phyloP scores from a whole-genome alignment of 2,888 invertebrate genomes.

The Lepidonotus clava region DNA sequence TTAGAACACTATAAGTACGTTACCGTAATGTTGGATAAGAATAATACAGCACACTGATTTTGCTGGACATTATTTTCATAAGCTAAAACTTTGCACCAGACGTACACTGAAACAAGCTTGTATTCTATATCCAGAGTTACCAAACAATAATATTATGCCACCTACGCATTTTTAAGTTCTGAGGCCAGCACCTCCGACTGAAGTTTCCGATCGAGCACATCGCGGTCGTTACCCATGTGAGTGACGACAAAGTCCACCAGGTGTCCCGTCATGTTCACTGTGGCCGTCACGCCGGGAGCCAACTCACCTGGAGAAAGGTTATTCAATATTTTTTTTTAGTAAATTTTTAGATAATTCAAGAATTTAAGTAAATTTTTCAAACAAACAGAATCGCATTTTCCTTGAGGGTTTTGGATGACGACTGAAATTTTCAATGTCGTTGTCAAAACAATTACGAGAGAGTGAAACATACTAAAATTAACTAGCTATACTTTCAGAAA shows the following conservation, averaged over 20 bases:
- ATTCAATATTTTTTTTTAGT: not conserved
- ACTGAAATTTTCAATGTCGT: too few relatives aligned
- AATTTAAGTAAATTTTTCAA: not conserved
- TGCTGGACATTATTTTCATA: too few relatives aligned
- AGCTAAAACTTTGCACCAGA: too few relatives aligned
- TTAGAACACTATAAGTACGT: too few relatives aligned
- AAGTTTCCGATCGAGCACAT: conserved; percentile 78
- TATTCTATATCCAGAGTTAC: not conserved
- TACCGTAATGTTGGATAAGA: too few relatives aligned
- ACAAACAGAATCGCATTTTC: not conserved
- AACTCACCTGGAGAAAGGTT: conserved; percentile 75
- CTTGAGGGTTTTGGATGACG: not conserved
- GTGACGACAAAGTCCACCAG: conserved; percentile 80
- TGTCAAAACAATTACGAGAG: too few relatives aligned
- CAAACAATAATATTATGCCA: not conserved
- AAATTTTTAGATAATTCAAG: not conserved
- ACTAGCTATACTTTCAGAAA: too few relatives aligned
- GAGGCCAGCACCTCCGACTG: conserved; percentile 77
- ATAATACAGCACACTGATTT: too few relatives aligned
- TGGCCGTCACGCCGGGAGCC: conserved; percentile 80
- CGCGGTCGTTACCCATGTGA: conserved; percentile 81
- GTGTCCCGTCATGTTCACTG: conserved; percentile 77
- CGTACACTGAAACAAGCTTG: too few relatives aligned
- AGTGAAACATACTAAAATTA: too few relatives aligned
- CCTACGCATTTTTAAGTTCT: conserved; percentile 74